These are phyloP conservation scores for Spheniscus humboldti DNA, from an alignment of 2,797 vertebrate species.

Conservation along the genomic window DNA sequence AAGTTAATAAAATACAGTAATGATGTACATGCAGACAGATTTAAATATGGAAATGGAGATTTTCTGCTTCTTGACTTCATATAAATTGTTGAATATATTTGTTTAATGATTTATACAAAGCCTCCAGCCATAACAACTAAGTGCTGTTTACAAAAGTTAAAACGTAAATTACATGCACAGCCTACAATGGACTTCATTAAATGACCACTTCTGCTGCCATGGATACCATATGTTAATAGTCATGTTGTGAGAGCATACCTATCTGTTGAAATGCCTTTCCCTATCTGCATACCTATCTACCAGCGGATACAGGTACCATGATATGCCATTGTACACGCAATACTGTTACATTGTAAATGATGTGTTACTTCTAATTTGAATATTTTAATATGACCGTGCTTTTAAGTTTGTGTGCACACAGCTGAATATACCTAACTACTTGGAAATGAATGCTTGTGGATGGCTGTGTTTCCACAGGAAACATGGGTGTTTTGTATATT, in stretches of 20 bases:
- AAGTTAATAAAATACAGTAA: constrained; percentile 24
- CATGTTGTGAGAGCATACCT: neutral
- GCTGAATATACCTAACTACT: neutral
- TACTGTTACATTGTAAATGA: neutral
- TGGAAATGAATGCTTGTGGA: neutral
- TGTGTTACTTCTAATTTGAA: neutral
- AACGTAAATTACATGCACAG: constrained; percentile 29
- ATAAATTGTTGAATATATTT: constrained; percentile 49
- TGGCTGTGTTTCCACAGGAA: neutral
- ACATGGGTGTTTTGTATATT: neutral
- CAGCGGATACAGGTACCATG: neutral
- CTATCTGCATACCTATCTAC: neutral
- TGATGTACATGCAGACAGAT: neutral
- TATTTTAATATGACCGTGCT: neutral
- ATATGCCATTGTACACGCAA: neutral
- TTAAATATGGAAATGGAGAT: constrained; percentile 30
- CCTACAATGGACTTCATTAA: constrained; percentile 9
- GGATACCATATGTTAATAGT: neutral
- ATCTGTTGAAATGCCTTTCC: neutral
- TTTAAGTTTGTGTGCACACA: neutral
- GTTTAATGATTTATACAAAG: constrained; percentile 23
- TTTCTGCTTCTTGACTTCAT: constrained; percentile 16
- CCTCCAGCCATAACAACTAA: constrained; percentile 30
- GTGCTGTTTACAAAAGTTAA: constrained; percentile 66
- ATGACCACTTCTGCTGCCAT: neutral